phyloP scores from a whole-genome alignment of 2,888 invertebrate species.

The Vanessa cardui region DNA sequence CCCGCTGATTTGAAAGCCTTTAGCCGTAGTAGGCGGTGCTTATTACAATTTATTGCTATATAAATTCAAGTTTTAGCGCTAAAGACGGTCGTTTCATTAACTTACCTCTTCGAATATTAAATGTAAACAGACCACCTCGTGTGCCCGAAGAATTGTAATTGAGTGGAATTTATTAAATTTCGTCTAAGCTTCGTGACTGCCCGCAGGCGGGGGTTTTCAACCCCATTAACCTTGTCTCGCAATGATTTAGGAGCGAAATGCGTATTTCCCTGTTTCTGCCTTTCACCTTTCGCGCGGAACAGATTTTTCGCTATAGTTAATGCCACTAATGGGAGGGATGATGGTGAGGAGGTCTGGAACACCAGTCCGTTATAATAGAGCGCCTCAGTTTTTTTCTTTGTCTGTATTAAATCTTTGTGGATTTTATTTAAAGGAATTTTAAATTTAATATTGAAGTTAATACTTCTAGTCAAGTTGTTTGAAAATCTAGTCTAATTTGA shows the following conservation, averaged over 20 bases:
- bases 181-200: constrained; percentile 67
- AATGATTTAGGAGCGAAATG: constrained; percentile 77
- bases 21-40: constrained; percentile 27
- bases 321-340: constrained; percentile 29
- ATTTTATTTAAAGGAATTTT: background rate
- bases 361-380: background rate
- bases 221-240: constrained; percentile 80
- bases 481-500: no score
- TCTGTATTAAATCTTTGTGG: background rate
- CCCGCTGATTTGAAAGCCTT: constrained; percentile 36
- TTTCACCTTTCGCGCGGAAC: constrained; percentile 64
- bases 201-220: constrained; percentile 65
- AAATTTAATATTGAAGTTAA: no score
- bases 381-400: background rate
- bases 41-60: constrained; percentile 34
- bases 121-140: constrained; percentile 47
- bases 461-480: no score
- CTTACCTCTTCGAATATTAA: constrained; percentile 39
- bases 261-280: constrained; percentile 66
- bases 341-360: background rate
- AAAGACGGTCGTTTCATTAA: constrained; percentile 33
- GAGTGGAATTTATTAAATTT: constrained; percentile 75
- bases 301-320: constrained; percentile 68
- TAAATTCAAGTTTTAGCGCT: constrained; percentile 34
- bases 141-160: constrained; percentile 59